Conservation (phyloP, 2,797 vertebrate genomes). For the Notamacropus eugenii region DNA sequence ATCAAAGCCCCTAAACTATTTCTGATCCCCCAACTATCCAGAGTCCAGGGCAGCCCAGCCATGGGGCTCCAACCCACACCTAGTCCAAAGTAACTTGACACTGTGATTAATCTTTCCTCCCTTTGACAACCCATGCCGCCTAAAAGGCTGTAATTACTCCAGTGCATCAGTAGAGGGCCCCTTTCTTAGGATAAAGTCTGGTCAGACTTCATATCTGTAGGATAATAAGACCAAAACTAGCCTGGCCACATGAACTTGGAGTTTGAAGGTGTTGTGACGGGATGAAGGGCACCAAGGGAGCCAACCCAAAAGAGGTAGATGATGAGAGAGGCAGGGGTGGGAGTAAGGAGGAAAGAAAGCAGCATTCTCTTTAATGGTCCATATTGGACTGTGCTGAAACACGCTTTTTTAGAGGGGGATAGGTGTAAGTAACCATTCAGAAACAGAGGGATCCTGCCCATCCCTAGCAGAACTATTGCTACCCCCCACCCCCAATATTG, state of each 20-base stretch:
- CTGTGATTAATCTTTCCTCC: background rate
- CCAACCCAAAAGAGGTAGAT: background rate
- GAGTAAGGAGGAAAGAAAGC: background rate
- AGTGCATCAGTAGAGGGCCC: background rate
- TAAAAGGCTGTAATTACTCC: background rate
- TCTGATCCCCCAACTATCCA: background rate
- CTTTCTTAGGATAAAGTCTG: background rate
- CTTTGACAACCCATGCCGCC: background rate
- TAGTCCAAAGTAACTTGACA: background rate
- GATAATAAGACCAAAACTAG: background rate
- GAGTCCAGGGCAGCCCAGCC: background rate
- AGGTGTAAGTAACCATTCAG: background rate
- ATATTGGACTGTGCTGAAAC: background rate
- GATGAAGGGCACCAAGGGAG: background rate
- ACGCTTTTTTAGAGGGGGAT: background rate
- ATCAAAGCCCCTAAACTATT: background rate
- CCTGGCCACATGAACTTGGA: background rate
- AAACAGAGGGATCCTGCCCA: background rate
- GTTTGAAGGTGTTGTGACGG: background rate
- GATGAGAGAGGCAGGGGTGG: background rate
- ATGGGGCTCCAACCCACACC: background rate
- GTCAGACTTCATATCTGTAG: background rate
- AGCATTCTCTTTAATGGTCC: background rate
- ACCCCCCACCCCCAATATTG: background rate
- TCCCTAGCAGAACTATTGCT: background rate